A percentile compares a stretch with the other conserved stretches of the same genome.
Evolutionary conservation across 2,113 vertebrate genomes (phyloP).

Genomic region (Xiphophorus maculatus): DNA sequence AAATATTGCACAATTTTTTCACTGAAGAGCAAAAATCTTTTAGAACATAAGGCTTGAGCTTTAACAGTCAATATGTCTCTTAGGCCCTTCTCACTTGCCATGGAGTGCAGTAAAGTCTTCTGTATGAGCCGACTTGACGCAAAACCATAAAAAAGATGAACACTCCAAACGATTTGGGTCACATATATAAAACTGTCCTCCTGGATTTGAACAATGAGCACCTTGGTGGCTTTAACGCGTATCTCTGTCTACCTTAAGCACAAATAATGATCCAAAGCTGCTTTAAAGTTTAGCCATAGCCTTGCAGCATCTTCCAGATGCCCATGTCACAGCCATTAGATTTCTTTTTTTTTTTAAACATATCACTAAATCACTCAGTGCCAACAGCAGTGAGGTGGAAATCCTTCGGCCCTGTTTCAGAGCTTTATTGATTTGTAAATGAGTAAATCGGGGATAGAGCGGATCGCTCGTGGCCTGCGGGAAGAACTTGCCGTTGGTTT

Average conservation of each 20-base stretch:
- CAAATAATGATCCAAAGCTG: constrained; percentile 13
- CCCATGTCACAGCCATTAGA: constrained; percentile 35
- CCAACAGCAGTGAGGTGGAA: constrained; percentile 23
- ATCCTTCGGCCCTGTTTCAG: constrained; percentile 49
- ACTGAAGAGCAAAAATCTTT: neutral
- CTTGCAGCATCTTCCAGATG: constrained; percentile 40
- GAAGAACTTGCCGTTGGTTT: constrained; percentile 31
- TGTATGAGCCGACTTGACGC: constrained; percentile 9
- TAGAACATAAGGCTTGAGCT: neutral
- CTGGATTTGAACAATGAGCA: constrained; percentile 18
- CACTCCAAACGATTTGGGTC: constrained; percentile 27
- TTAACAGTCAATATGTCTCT: neutral
- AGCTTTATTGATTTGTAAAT: constrained; percentile 63
- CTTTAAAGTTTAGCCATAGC: constrained; percentile 33
- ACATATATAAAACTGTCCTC: constrained; percentile 16
- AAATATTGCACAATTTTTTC: no score
- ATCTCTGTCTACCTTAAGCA: neutral
- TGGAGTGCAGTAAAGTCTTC: constrained; percentile 12
- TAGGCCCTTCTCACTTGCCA: neutral
- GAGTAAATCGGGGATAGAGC: constrained; percentile 1
- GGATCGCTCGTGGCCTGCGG: neutral
- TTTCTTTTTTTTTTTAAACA: constrained; percentile 16
- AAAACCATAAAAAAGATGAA: constrained; percentile 27
- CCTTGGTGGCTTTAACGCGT: neutral
- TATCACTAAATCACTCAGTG: constrained; percentile 43